These are phyloP conservation scores for Lasioglossum figueresi DNA, from an alignment of 2,888 invertebrate species.

Conservation along the genomic window DNA sequence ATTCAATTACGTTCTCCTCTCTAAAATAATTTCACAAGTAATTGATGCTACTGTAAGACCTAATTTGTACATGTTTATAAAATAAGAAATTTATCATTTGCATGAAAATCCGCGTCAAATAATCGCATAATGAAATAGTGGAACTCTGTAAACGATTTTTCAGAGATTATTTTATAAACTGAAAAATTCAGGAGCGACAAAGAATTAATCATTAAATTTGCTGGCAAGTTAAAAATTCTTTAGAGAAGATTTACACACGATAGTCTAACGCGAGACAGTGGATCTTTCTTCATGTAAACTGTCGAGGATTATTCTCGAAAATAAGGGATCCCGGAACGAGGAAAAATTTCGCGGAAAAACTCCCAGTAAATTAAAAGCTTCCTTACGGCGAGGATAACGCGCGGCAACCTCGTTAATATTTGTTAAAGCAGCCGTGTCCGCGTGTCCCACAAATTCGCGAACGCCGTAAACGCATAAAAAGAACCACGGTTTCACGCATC, in stretches of 20 bases:
- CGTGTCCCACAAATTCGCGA: neutral
- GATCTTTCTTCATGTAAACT: neutral
- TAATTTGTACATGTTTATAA: neutral
- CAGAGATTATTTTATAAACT: neutral
- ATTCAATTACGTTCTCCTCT: neutral
- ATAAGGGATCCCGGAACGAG: neutral
- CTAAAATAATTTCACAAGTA: neutral
- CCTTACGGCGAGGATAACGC: constrained; percentile 1
- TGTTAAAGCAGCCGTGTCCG: neutral
- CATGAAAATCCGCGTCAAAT: too few species aligned
- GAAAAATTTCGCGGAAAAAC: neutral
- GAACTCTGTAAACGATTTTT: too few species aligned
- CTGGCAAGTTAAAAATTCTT: neutral
- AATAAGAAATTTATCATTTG: too few species aligned
- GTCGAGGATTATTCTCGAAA: neutral
- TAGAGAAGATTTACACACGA: neutral
- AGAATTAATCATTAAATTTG: neutral
- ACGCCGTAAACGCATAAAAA: neutral
- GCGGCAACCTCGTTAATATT: neutral
- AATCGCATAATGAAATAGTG: too few species aligned
- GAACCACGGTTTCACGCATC: neutral
- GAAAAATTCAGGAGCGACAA: neutral
- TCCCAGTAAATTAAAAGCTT: constrained; percentile 6
- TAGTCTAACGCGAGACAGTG: neutral
- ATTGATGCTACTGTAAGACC: too few species aligned